Evolutionary conservation across 2,113 vertebrate species (phyloP).

Genomic region (Phylloscopus whistleri): DNA sequence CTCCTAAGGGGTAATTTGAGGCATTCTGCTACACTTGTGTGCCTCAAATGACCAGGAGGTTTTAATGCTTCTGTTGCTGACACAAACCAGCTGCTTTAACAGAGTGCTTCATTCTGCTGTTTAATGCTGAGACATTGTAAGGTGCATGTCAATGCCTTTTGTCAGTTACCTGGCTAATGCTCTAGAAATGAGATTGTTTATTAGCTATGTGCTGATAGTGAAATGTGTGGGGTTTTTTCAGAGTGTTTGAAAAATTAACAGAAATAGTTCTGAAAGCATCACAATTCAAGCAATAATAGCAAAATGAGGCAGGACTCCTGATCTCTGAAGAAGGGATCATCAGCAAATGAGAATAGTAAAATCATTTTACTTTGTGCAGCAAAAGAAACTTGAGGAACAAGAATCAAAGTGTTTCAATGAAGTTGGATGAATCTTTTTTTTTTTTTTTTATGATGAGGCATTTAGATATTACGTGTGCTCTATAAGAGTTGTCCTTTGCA

Average conservation of each 20-base stretch:
- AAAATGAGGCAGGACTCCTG: neutral
- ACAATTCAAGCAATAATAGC: neutral
- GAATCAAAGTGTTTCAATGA: neutral
- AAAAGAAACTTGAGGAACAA: neutral
- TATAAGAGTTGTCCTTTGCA: neutral
- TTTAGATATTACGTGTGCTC: neutral
- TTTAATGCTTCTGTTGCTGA: neutral
- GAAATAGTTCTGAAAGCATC: neutral
- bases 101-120: neutral
- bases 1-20: neutral
- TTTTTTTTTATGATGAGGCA: neutral
- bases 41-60: neutral
- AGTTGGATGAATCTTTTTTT: neutral
- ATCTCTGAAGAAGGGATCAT: neutral
- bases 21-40: neutral
- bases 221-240: neutral
- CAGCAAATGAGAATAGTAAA: neutral
- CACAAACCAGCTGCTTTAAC: neutral
- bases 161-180: neutral
- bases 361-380: neutral
- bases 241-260: neutral
- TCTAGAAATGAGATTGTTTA: neutral
- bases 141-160: neutral
- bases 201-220: neutral
- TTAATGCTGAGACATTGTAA: neutral